Percentiles rank a stretch among this genome's conserved stretches.
phyloP scores from a whole-genome alignment of 2,888 invertebrate genomes.

The Hirtodrosophila confusa region DNA sequence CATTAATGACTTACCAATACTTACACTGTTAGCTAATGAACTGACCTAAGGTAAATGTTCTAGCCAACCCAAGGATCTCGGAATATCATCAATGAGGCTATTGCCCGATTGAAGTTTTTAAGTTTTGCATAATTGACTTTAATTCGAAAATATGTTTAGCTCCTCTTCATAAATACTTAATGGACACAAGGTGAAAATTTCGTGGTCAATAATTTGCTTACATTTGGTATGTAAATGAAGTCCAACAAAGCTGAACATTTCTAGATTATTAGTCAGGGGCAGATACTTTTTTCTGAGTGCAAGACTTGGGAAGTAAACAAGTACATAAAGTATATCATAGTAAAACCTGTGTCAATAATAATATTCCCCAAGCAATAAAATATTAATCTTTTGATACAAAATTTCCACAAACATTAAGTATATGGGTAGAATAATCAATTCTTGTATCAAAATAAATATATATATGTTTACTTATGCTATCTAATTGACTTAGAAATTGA shows the following conservation, averaged over 20 bases:
- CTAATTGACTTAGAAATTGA: too few species aligned
- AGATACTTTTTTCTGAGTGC: constrained; percentile 3
- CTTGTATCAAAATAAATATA: too few species aligned
- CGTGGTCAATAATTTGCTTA: constrained; percentile 9
- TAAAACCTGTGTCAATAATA: not conserved
- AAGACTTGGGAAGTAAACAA: not conserved
- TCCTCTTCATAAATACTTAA: constrained; percentile 66
- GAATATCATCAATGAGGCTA: too few species aligned
- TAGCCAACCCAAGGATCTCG: constrained; percentile 3
- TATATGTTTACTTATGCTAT: too few species aligned
- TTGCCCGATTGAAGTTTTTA: constrained; percentile 34
- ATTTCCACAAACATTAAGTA: too few species aligned
- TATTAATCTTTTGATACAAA: too few species aligned
- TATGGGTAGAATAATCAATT: too few species aligned
- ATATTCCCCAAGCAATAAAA: not conserved
- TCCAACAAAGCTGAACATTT: constrained; percentile 16
- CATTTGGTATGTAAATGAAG: constrained; percentile 42
- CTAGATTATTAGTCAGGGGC: constrained; percentile 6
- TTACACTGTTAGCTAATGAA: constrained; percentile 46
- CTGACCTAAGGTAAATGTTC: constrained; percentile 30
- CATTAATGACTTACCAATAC: constrained; percentile 44
- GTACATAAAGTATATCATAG: not conserved
- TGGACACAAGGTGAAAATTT: constrained; percentile 70
- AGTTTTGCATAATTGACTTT: constrained; percentile 27
- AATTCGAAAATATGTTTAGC: constrained; percentile 53